Conservation (phyloP, 2,113 vertebrate species). For the Fulmarus glacialis region DNA sequence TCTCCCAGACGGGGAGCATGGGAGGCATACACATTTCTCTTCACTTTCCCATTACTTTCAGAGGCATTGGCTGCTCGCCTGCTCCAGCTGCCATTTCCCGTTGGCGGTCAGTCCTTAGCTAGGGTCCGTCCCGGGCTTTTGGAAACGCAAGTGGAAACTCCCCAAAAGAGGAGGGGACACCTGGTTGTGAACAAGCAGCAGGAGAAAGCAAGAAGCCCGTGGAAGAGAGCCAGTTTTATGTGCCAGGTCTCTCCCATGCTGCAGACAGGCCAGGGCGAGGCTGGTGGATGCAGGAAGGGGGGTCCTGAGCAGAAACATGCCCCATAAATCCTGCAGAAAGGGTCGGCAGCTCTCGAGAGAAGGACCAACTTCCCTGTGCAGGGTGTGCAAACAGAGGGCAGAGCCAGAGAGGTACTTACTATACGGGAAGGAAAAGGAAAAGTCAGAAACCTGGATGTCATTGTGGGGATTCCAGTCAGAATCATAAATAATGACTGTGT, state of each 20-base stretch:
- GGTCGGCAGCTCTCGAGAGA: background rate
- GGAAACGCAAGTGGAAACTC: background rate
- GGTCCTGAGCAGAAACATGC: background rate
- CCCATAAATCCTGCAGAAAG: background rate
- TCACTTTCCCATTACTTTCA: background rate
- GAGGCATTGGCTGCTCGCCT: background rate
- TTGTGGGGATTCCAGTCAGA: conserved; percentile 99
- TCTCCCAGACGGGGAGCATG: rapidly evolving
- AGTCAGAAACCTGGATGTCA: conserved; percentile 90
- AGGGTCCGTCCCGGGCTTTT: background rate
- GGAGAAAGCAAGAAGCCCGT: background rate
- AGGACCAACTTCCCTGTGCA: background rate
- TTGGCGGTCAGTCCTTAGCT: background rate
- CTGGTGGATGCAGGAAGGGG: background rate
- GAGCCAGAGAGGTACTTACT: conserved; percentile 7
- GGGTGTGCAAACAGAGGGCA: background rate
- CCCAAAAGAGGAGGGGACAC: background rate
- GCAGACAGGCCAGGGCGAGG: background rate
- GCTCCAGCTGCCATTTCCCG: background rate
- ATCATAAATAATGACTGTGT: conserved; percentile 97
- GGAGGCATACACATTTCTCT: background rate
- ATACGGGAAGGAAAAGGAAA: background rate
- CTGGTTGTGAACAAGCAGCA: background rate
- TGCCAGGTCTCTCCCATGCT: background rate
- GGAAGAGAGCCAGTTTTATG: background rate